phyloP scores from a whole-genome alignment of 1,140 invertebrate species.

The Heliothis virescens region DNA sequence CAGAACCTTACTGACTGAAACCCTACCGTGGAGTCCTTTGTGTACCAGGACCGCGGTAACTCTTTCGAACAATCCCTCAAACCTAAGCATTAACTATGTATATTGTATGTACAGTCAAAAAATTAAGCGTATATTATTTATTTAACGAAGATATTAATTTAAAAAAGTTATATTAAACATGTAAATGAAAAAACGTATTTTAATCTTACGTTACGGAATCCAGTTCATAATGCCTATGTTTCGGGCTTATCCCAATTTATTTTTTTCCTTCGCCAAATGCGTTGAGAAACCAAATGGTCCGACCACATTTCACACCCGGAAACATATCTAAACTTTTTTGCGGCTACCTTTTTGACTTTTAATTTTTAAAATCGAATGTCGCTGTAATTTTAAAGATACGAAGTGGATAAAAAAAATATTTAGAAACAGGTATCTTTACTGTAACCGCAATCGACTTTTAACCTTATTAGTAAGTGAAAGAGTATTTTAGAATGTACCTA shows the following conservation, averaged over 20 bases:
- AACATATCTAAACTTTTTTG: slow-evolving; percentile 69
- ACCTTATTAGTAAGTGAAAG: too few species aligned
- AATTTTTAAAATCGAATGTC: slow-evolving; percentile 43
- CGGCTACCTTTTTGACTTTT: slow-evolving; percentile 56
- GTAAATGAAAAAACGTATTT: not conserved
- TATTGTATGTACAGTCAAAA: too few species aligned
- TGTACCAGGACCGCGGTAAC: too few species aligned
- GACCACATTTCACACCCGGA: slow-evolving; percentile 82
- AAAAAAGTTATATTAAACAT: too few species aligned
- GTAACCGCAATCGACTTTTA: not conserved
- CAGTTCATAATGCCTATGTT: not conserved
- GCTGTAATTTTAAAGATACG: slow-evolving; percentile 41
- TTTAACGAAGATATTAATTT: too few species aligned
- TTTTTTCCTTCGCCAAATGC: slow-evolving; percentile 65
- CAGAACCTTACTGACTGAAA: too few species aligned
- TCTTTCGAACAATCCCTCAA: too few species aligned
- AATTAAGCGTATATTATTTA: too few species aligned
- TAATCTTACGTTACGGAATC: slow-evolving; percentile 30
- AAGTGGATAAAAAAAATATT: slow-evolving; percentile 45
- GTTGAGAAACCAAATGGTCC: slow-evolving; percentile 73
- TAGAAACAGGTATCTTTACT: slow-evolving; percentile 24
- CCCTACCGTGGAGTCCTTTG: too few species aligned
- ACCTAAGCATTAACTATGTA: too few species aligned
- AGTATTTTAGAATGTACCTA: too few species aligned
- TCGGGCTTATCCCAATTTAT: slow-evolving; percentile 9